Evolutionary conservation across 2,888 invertebrate species (phyloP).

Genomic region (Tipula confusa): DNA sequence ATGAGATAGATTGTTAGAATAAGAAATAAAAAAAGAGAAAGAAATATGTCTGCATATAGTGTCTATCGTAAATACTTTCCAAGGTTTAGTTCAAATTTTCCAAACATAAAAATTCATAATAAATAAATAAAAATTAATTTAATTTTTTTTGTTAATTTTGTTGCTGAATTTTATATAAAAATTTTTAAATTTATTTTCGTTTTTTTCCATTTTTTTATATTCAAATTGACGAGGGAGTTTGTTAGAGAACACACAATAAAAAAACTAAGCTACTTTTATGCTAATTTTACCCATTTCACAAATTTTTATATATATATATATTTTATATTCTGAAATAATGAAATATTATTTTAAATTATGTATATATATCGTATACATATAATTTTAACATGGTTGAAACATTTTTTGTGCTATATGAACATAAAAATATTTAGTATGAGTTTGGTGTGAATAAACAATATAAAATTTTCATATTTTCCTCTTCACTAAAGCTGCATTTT

Average conservation of each 20-base stretch:
- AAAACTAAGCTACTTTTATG: slow-evolving; percentile 9
- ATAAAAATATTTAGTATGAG: not conserved
- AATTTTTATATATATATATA: no score
- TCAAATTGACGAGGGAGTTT: not conserved
- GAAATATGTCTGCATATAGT: no score
- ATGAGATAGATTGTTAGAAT: no score
- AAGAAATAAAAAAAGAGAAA: no score
- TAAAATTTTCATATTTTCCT: not conserved
- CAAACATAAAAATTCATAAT: not conserved
- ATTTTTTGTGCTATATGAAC: not conserved
- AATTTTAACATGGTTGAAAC: not conserved
- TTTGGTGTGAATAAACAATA: not conserved
- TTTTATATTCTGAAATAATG: not conserved
- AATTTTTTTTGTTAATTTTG: not conserved
- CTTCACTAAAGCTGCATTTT: not conserved
- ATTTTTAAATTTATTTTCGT: not conserved
- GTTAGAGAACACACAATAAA: not conserved
- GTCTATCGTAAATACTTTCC: not conserved
- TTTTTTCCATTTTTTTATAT: not conserved
- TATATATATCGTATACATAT: not conserved
- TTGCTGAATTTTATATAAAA: not conserved
- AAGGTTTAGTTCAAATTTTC: not conserved
- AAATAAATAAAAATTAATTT: slow-evolving; percentile 12
- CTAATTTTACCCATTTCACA: not conserved
- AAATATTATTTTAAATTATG: not conserved